These are phyloP conservation scores for Drosophila tristis DNA, from an alignment of 1,140 invertebrate species.

Conservation along the genomic window DNA sequence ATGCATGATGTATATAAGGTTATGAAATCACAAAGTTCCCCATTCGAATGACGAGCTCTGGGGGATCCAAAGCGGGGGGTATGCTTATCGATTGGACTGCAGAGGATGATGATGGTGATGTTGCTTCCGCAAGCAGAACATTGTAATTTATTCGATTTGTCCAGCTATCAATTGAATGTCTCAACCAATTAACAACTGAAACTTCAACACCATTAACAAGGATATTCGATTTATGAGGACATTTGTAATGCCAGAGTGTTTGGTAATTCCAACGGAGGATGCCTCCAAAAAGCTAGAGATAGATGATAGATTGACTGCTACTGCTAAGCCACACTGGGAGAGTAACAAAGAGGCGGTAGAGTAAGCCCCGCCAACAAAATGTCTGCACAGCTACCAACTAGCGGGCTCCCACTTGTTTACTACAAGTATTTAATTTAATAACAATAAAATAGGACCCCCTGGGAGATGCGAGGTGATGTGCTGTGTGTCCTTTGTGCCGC, in stretches of 20 bases:
- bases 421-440: too few species aligned
- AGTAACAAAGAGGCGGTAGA: too few species aligned
- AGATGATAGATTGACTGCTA: too few species aligned
- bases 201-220: conserved; percentile 4
- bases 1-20: not conserved
- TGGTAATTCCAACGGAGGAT: too few species aligned
- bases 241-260: too few species aligned
- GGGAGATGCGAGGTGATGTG: not conserved
- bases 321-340: too few species aligned
- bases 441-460: not conserved
- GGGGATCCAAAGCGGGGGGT: not conserved
- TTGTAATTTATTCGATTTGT: conserved; percentile 43
- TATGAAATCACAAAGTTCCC: conserved; percentile 33
- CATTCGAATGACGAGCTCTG: conserved; percentile 1
- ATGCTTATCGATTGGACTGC: conserved; percentile 6
- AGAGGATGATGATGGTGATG: not conserved
- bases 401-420: too few species aligned
- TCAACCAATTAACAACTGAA: conserved; percentile 31
- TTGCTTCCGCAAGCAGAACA: conserved; percentile 18
- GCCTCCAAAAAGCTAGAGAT: too few species aligned
- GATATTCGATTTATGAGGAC: conserved; percentile 13
- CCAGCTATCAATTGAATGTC: conserved; percentile 35
- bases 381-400: too few species aligned
- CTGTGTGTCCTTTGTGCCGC: conserved; percentile 19
- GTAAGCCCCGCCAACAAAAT: too few species aligned